Base-by-base conservation (phyloP, 2,797 vertebrate species). In the Sebastes vulpes region DNA sequence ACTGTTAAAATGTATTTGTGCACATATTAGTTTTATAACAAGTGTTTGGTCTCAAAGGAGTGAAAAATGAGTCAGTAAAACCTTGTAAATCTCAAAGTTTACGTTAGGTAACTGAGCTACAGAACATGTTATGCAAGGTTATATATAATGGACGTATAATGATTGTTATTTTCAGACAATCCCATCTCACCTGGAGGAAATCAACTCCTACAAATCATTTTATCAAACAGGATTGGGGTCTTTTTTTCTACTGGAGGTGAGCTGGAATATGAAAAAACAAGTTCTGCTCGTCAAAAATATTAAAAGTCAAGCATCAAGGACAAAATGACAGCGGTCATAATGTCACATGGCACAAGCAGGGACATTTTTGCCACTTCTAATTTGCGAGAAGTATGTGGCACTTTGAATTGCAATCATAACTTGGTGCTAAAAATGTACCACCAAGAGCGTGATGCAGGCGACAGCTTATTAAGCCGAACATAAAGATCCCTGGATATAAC, bases 401-500 rank as follows among this genome's bases (percentile, higher is more conserved):
- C 54, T 81, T 65, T 64, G 52, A 67, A 64, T 28, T 28, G 58
- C 58, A 79, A 72, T 78, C 75, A 64, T 21, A 61, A 66, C 52
- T 29, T 10, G 3, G 11, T 26, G 72, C 68, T 78, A 72, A 84
- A 84, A 81, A 65, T 25, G 21, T 18, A 68, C 56, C 53, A 31
- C 7, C 2, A 14, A 5, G 12, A 60, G 58, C 12, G 2, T 1
- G 6, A 58, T 9, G 6, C 21, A 48, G 63, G 23, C 3, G 31
- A 61, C 81, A 56, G 42, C 66, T 74, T 79, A 83, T 75, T 66
- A 72, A 65, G 21, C n/a, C 18, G 6, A 61, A 75, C 20, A 75
- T 79, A 77, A 79, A 77, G 75, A 81, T 81, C 54, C 76, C 20
- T 48, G 53, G 79, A 58, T 53, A 29, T 46, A 75, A 71, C 53